Evolutionary conservation across 2,113 vertebrate genomes (phyloP).

Genomic region (Cheirogaleus medius): DNA sequence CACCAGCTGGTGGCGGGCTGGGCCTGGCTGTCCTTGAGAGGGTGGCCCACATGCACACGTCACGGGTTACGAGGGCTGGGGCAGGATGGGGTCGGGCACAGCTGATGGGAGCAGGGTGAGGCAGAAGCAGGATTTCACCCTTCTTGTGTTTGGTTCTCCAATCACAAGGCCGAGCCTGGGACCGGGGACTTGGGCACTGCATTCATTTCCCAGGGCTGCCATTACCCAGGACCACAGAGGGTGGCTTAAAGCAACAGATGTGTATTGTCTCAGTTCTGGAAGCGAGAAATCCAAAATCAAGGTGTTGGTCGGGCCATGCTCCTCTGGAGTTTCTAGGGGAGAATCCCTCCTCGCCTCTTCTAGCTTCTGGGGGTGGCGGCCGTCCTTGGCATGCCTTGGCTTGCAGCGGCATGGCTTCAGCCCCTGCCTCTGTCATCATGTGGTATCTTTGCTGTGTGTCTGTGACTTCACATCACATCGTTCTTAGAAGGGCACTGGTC

Average conservation of each 20-base stretch:
- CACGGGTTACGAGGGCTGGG: background rate
- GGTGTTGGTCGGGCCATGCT: background rate
- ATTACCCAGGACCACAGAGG: background rate
- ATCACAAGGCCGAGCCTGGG: background rate
- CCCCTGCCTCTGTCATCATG: background rate
- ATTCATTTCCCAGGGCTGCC: background rate
- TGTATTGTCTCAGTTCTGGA: background rate
- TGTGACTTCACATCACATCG: background rate
- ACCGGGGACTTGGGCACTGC: background rate
- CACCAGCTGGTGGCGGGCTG: conserved; percentile 6
- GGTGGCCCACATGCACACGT: background rate
- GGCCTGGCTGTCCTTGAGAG: conserved; percentile 4
- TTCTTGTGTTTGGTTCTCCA: background rate
- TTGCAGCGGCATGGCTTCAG: fast-evolving
- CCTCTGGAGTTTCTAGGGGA: background rate
- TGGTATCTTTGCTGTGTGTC: background rate
- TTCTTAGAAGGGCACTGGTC: background rate
- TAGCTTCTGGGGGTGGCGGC: background rate
- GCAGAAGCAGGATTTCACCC: background rate
- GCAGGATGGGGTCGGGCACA: background rate
- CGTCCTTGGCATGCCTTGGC: background rate
- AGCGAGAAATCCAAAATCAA: background rate
- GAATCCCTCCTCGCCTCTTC: background rate
- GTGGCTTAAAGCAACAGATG: background rate
- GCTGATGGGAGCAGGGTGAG: background rate